phyloP scores from a whole-genome alignment of 2,113 vertebrate species.

The Chrysochloris asiatica region DNA sequence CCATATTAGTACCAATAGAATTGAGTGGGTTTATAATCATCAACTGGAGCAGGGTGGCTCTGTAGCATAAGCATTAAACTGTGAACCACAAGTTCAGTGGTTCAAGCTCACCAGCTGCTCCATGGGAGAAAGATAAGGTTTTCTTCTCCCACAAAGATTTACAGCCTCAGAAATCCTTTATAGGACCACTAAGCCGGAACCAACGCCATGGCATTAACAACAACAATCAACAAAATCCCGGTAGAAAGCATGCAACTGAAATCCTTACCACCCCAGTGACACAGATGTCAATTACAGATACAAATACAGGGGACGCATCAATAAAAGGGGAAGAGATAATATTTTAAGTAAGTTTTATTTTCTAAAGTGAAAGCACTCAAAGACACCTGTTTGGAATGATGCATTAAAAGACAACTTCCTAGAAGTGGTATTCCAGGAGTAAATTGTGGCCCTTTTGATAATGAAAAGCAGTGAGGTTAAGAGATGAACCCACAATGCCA shows the following conservation, averaged over 20 bases:
- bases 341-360: background rate
- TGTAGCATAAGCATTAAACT: too few relatives aligned
- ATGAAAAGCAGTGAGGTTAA: background rate
- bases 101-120: too few relatives aligned
- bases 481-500: background rate
- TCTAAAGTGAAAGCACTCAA: background rate
- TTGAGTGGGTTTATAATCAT: background rate
- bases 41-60: too few relatives aligned
- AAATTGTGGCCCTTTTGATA: background rate
- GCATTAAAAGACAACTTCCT: constrained; percentile 1
- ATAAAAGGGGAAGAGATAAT: background rate
- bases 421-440: background rate
- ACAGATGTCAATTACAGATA: too few relatives aligned
- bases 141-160: too few relatives aligned
- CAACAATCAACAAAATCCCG: constrained; percentile 14
- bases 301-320: background rate
- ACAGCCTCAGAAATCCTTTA: too few relatives aligned
- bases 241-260: constrained; percentile 12
- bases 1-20: constrained; percentile 53
- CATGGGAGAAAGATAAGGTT: too few relatives aligned
- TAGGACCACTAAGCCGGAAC: too few relatives aligned
- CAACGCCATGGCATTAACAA: too few relatives aligned
- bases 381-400: background rate
- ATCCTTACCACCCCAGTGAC: background rate
- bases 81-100: too few relatives aligned